Evolutionary conservation across 2,113 vertebrate species (phyloP).

Genomic region (Hystrix brachyura): DNA sequence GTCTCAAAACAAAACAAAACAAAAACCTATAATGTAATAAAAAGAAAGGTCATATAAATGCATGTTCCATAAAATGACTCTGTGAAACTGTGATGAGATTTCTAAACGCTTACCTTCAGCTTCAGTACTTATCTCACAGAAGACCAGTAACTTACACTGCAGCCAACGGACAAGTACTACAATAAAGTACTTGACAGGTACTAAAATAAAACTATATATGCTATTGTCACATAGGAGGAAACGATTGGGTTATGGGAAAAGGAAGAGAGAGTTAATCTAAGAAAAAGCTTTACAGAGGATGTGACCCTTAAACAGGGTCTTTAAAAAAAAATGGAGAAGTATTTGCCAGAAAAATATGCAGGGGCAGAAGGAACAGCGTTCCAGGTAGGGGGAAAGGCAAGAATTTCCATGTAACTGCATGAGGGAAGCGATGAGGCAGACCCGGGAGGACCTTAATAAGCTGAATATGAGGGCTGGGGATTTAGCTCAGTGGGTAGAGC

Average conservation of each 20-base stretch:
- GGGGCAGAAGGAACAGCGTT: neutral
- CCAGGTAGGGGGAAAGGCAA: neutral
- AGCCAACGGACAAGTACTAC: neutral
- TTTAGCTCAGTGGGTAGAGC: too few relatives aligned
- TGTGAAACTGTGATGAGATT: neutral
- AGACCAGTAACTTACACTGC: neutral
- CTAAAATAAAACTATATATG: neutral
- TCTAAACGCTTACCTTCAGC: neutral
- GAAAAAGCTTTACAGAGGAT: constrained; percentile 6
- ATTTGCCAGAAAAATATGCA: neutral
- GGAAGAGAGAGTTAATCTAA: neutral
- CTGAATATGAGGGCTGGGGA: neutral
- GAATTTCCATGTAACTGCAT: neutral
- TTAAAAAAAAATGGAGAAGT: neutral
- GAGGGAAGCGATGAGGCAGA: neutral
- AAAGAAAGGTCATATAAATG: neutral
- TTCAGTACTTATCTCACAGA: neutral
- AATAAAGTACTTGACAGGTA: neutral
- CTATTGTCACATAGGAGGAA: neutral
- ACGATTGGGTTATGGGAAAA: neutral
- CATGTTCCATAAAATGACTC: neutral
- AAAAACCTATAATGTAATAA: neutral
- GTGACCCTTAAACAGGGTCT: neutral
- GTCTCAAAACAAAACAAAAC: neutral
- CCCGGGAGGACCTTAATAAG: neutral